A percentile compares a stretch with the other conserved stretches of the same genome.
Conservation (phyloP, 2,797 vertebrate genomes). For the Rhynchotus rufescens region DNA sequence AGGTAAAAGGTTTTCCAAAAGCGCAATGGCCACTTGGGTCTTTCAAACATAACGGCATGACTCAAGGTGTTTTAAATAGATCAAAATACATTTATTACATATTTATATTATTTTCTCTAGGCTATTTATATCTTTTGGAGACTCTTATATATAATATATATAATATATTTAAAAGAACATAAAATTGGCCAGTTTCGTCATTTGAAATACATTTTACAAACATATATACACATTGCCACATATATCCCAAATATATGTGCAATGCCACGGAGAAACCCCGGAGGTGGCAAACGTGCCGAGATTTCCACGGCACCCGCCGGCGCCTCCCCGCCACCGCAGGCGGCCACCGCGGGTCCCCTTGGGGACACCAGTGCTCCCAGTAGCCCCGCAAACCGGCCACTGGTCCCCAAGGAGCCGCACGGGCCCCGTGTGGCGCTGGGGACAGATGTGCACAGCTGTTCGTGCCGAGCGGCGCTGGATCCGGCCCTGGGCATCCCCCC, state of each 20-base stretch:
- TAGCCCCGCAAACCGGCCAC: not conserved
- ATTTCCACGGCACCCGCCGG: conserved; percentile 36
- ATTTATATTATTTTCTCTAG: conserved; percentile 74
- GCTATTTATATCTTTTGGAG: conserved; percentile 77
- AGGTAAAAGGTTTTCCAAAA: not conserved
- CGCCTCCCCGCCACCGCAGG: not conserved
- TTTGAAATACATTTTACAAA: conserved; percentile 81
- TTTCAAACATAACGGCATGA: conserved; percentile 67
- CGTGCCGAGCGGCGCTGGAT: not conserved
- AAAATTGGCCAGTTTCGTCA: conserved; percentile 77
- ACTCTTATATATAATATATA: conserved; percentile 74
- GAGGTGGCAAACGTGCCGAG: conserved; percentile 58
- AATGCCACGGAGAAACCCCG: conserved; percentile 67
- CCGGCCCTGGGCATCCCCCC: not conserved
- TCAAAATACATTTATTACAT: conserved; percentile 82
- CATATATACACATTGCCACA: conserved; percentile 70
- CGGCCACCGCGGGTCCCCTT: not conserved
- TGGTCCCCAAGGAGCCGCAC: not conserved
- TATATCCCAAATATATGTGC: conserved; percentile 71
- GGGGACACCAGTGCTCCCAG: conserved; percentile 40
- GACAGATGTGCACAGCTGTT: conserved; percentile 25
- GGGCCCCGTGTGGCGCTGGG: not conserved
- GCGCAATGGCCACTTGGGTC: not conserved
- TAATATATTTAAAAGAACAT: conserved; percentile 80
- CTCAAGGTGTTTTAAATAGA: conserved; percentile 73